A percentile compares a stretch with the other conserved stretches of the same genome.
phyloP scores from a whole-genome alignment of 2,888 invertebrate species.

The Aspidiotus rigidus region DNA sequence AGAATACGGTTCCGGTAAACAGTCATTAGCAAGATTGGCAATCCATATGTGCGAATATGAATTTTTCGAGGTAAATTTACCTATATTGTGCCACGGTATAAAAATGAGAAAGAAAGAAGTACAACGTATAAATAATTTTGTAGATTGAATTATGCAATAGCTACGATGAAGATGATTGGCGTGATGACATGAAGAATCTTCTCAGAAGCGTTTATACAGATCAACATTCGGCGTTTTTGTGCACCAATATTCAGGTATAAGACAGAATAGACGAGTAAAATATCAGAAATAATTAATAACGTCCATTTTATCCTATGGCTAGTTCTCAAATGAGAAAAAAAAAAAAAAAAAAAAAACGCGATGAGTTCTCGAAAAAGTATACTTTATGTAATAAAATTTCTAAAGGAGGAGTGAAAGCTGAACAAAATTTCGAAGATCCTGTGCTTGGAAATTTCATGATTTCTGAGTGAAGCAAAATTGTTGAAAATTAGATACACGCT shows the following conservation, averaged over 20 bases:
- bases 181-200: conserved; percentile 79
- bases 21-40: conserved; percentile 78
- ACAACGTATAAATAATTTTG: conserved; percentile 28
- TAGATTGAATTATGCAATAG: conserved; percentile 84
- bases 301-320: no score
- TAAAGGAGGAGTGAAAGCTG: no score
- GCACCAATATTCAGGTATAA: conserved; percentile 74
- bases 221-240: conserved; percentile 78
- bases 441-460: no score
- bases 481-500: no score
- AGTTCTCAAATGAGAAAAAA: no score
- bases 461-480: no score
- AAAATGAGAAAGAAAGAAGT: no score
- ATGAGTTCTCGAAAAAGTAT: no score
- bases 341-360: no score
- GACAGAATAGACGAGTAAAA: background rate
- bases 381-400: no score
- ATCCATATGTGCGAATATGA: conserved; percentile 93
- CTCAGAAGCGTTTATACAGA: conserved; percentile 68
- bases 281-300: background rate
- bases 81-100: no score
- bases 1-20: conserved; percentile 86
- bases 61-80: conserved; percentile 54
- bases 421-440: no score
- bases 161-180: conserved; percentile 77